phyloP scores from a whole-genome alignment of 2,888 invertebrate species.

The Cataglyphis rosenhaueri region DNA sequence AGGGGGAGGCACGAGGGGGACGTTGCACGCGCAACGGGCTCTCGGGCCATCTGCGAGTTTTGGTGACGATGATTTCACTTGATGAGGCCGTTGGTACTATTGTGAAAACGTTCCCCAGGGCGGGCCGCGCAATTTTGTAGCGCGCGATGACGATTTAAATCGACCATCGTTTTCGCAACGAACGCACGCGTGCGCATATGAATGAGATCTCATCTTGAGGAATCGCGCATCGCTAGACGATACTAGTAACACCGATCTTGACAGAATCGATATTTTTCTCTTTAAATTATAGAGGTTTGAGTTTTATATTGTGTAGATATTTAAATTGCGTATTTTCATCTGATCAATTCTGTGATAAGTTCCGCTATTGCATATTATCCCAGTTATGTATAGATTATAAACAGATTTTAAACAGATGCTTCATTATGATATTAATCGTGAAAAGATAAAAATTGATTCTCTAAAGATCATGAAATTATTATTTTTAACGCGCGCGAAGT shows the following conservation, averaged over 20 bases:
- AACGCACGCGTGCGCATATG: slow-evolving; percentile 55
- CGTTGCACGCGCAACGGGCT: slow-evolving; percentile 69
- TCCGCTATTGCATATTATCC: not conserved
- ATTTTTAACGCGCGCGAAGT: not conserved
- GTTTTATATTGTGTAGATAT: not conserved
- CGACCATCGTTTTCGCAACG: slow-evolving; percentile 56
- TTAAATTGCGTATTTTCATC: not conserved
- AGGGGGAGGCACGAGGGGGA: slow-evolving; percentile 40
- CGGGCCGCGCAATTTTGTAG: slow-evolving; percentile 73
- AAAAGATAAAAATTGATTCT: not conserved
- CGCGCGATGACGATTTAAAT: slow-evolving; percentile 77
- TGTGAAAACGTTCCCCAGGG: slow-evolving; percentile 78
- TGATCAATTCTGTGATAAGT: not conserved
- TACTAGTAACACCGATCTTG: not conserved
- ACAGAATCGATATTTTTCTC: not conserved
- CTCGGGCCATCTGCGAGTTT: slow-evolving; percentile 80
- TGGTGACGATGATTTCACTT: slow-evolving; percentile 81
- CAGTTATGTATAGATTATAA: not conserved
- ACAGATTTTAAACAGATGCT: not conserved
- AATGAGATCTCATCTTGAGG: slow-evolving; percentile 55
- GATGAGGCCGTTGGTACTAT: slow-evolving; percentile 80
- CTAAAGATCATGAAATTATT: not conserved
- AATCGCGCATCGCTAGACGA: not conserved
- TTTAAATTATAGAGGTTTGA: too few relatives aligned
- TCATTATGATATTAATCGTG: not conserved